Conservation (phyloP, 2,888 invertebrate species). For the Ormyrus labotus region DNA sequence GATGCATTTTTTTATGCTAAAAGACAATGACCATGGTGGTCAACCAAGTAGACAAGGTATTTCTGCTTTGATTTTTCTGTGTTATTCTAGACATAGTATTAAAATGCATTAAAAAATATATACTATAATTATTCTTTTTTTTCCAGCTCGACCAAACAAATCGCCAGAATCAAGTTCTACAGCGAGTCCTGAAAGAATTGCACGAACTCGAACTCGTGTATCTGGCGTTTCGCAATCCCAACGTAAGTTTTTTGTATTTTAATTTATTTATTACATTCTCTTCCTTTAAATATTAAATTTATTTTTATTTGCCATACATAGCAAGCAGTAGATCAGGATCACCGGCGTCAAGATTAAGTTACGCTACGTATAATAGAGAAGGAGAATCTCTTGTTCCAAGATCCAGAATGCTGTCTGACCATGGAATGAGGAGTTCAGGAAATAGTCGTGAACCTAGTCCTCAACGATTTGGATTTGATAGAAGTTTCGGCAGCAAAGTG, state of each 20-base stretch:
- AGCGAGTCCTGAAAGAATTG: constrained; percentile 80
- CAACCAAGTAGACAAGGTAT: constrained; percentile 65
- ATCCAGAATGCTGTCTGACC: constrained; percentile 82
- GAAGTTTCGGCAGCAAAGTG: constrained; percentile 69
- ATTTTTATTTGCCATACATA: constrained; percentile 68
- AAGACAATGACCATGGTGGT: constrained; percentile 66
- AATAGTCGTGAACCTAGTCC: constrained; percentile 77
- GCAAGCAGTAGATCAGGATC: constrained; percentile 96
- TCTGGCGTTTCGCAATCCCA: constrained; percentile 94
- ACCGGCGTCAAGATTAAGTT: constrained; percentile 90
- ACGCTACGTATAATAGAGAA: constrained; percentile 81
- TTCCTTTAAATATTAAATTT: constrained; percentile 3
- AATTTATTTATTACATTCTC: not conserved
- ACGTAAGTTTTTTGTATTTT: constrained; percentile 81
- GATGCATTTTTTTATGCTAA: constrained; percentile 59
- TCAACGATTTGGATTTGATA: constrained; percentile 72
- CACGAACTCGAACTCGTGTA: constrained; percentile 80
- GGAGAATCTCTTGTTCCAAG: constrained; percentile 77
- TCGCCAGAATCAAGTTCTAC: constrained; percentile 78
- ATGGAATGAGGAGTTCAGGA: constrained; percentile 71
- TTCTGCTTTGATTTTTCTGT: constrained; percentile 3
- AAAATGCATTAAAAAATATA: not conserved
- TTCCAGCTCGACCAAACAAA: constrained; percentile 81
- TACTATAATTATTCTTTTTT: constrained; percentile 3
- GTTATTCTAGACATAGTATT: constrained; percentile 12